Base-by-base conservation (phyloP, 2,113 vertebrate species). In the Neoarius graeffei region DNA sequence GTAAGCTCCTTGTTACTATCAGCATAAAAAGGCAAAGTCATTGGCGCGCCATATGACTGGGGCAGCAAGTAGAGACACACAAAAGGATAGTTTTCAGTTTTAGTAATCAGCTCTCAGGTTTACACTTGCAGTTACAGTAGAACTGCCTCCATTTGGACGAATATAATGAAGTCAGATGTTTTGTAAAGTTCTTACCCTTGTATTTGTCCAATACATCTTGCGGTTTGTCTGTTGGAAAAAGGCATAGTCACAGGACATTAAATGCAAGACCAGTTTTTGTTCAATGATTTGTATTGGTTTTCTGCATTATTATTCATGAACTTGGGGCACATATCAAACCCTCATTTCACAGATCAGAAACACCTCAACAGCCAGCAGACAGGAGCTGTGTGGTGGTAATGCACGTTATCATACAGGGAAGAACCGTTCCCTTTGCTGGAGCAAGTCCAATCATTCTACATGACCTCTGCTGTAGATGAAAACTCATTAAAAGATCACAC, bases 1-100 rank as follows among this genome's bases (percentile, higher is more conserved):
- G 17, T 94, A 95, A 95, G 94, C 94, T 94, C 86, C 93, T 94
- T 94, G 92, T 90, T 92, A 89, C 92, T 93, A 95, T 95, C 93
- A 92, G 89, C 87, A 91, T 92, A 93, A 92, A 91, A 90, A 91
- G 94, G 92, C 94, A 91, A 93, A 91, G 88, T 91, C 90, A 84
- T 76, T 88, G 84, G 20, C 74, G 89, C 82, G 1, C 35, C 17
- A 73, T 8, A 42, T 20, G 69, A 1, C 30, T 74, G 7, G 42
- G 67, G 42, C 42, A 66, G 50, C 52, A 54, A 54, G 10, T 9
- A 54, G 52, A 54, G 48, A 52, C 19, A 57, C 23, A 27, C 25
- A 23, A 82, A 50, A 62, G 25, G 56, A 57, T 5, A 17, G 13
- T 54, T 85, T n/a, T 27, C 11, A 59, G 25, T 48, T 77, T 54